Percentiles rank a stretch among this genome's conserved stretches.
Evolutionary conservation across 2,888 invertebrate species (phyloP).

Genomic region (Biston stratarius): DNA sequence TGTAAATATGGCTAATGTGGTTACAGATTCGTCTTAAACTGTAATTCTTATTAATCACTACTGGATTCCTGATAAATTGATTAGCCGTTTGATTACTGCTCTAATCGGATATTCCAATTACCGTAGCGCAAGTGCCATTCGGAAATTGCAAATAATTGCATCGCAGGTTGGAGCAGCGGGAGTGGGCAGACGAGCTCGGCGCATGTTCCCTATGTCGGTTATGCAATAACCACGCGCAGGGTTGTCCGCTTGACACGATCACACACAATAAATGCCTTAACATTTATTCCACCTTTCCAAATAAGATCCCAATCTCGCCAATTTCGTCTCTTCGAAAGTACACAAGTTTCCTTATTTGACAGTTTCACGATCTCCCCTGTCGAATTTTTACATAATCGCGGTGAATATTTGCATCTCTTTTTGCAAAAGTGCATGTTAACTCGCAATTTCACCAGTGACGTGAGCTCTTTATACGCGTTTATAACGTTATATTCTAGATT

Average conservation of each 20-base stretch:
- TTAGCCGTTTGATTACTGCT: slow-evolving; percentile 42
- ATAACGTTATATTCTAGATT: slow-evolving; percentile 17
- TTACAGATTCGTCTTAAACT: slow-evolving; percentile 22
- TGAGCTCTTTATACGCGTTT: slow-evolving; percentile 9
- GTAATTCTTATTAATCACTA: slow-evolving; percentile 31
- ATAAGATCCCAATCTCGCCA: slow-evolving; percentile 41
- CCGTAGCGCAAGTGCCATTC: slow-evolving; percentile 61
- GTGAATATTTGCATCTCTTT: slow-evolving; percentile 24
- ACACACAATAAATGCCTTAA: slow-evolving; percentile 27
- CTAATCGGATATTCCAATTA: slow-evolving; percentile 51
- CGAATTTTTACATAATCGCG: slow-evolving; percentile 23
- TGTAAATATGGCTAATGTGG: background rate
- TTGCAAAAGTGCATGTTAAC: slow-evolving; percentile 9
- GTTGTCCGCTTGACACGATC: slow-evolving; percentile 46
- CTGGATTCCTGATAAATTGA: slow-evolving; percentile 44
- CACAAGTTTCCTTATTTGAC: slow-evolving; percentile 38
- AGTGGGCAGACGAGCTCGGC: slow-evolving; percentile 55
- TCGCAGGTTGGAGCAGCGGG: slow-evolving; percentile 52
- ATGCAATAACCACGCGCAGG: slow-evolving; percentile 64
- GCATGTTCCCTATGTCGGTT: slow-evolving; percentile 55
- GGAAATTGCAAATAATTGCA: slow-evolving; percentile 81
- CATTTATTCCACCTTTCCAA: slow-evolving; percentile 33
- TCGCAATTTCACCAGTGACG: slow-evolving; percentile 15
- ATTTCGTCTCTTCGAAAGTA: slow-evolving; percentile 41
- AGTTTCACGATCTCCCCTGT: slow-evolving; percentile 21